These are phyloP conservation scores for Rhopalosiphum padi DNA, from an alignment of 1,140 invertebrate species.

Conservation along the genomic window DNA sequence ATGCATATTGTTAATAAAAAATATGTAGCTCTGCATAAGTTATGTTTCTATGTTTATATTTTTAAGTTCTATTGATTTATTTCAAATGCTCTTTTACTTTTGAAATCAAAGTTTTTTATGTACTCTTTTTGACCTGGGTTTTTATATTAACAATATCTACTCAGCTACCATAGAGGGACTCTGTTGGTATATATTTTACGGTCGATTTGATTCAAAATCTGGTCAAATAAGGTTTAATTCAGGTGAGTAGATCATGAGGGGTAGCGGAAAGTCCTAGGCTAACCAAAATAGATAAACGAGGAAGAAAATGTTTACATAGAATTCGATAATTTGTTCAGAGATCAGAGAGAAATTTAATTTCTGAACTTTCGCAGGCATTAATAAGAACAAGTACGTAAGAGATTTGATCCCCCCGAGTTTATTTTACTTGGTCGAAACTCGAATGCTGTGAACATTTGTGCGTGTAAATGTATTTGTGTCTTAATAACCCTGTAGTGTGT, in stretches of 20 bases:
- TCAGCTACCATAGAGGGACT: background rate
- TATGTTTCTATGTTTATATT: background rate
- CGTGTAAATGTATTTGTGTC: background rate
- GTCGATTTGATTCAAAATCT: conserved; percentile 9
- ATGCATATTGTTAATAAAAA: background rate
- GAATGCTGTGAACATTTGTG: background rate
- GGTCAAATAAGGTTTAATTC: background rate
- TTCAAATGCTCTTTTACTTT: background rate
- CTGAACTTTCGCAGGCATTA: background rate
- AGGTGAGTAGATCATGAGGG: background rate
- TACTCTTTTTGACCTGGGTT: background rate
- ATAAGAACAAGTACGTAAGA: background rate
- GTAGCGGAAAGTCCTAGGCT: background rate
- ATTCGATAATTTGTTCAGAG: conserved; percentile 51
- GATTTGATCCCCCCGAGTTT: background rate
- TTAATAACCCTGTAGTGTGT: background rate
- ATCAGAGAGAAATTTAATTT: conserved; percentile 40
- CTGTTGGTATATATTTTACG: background rate
- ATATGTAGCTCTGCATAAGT: background rate
- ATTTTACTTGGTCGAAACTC: background rate
- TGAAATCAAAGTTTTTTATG: background rate
- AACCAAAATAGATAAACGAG: background rate
- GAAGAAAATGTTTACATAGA: conserved; percentile 27
- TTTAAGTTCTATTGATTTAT: background rate
- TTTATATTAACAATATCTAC: background rate